Evolutionary conservation across 1,140 invertebrate genomes (phyloP).

Genomic region (Matsumurasca onukii): DNA sequence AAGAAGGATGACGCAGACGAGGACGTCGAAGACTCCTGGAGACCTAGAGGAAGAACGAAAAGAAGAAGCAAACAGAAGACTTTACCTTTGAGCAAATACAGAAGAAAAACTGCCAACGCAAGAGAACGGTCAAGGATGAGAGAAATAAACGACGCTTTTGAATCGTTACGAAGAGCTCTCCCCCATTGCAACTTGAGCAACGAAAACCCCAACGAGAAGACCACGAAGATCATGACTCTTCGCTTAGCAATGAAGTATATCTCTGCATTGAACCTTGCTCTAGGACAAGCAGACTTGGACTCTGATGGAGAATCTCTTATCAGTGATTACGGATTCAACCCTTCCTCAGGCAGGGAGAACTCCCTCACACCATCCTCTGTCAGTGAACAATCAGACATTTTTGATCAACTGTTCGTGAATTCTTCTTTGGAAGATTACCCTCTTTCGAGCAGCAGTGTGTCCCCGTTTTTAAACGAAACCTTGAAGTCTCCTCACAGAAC

Average conservation of each 20-base stretch:
- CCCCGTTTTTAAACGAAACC: background rate
- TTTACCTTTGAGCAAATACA: constrained; percentile 84
- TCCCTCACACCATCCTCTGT: constrained; percentile 24
- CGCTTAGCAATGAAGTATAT: constrained; percentile 87
- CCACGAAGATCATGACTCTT: constrained; percentile 87
- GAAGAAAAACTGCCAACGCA: constrained; percentile 86
- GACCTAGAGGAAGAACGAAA: constrained; percentile 39
- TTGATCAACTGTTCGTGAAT: constrained; percentile 27
- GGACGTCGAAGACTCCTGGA: constrained; percentile 35
- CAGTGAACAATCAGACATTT: constrained; percentile 31
- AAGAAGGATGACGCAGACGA: constrained; percentile 39
- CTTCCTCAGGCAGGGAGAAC: constrained; percentile 16
- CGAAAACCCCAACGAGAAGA: constrained; percentile 57
- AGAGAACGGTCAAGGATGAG: constrained; percentile 81
- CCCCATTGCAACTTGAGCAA: constrained; percentile 49
- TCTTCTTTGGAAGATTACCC: constrained; percentile 3
- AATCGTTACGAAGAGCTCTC: constrained; percentile 71
- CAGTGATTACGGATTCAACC: constrained; percentile 14
- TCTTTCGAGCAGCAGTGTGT: background rate
- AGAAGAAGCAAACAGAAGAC: constrained; percentile 65
- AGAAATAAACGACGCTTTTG: constrained; percentile 87
- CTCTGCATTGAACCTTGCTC: constrained; percentile 56
- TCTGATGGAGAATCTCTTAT: constrained; percentile 37
- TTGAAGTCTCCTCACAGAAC: background rate
- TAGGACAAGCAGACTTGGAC: constrained; percentile 38